Evolutionary conservation across 1,140 invertebrate genomes (phyloP), one percentile per base, ranked within the genome.

Genomic region (Euura lappo): DNA sequence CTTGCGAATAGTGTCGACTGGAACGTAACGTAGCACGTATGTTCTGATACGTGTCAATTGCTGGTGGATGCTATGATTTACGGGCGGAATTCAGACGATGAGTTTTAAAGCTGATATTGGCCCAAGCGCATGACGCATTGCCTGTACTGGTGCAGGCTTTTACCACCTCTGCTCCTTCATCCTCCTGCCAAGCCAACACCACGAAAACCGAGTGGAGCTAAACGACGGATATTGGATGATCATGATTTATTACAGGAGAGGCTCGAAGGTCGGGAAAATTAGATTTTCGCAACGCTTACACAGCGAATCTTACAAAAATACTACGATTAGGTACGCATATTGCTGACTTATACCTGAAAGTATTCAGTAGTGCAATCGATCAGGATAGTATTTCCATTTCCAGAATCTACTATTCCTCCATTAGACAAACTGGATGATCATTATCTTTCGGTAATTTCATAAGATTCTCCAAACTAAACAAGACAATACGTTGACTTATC

Each of bases 61-160:
- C 51, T 6, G 51, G 6, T n/a, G 13, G 6, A 8, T n/a, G 51
- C 51, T 8, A 60, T 60, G 28, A 60, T 60, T 60, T 11, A 60
- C 51, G 51, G 51, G 51, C 51, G 13, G 13, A 60, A n/a, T 60
- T 60, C 13, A n/a, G 6, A 6, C 5, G 10, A n/a, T 11, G 13
- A 60, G 51, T 60, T 60, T 60, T 60, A 60, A 60, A 60, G 51
- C 51, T 6, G 51, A 60, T 60, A 60, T 60, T 60, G 51, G 51
- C 51, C 51, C 10, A 60, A n/a, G 51, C 51, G 51, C 51, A 60
- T 60, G 51, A 60, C 13, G 51, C 51, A 60, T 60, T 60, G 51
- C 51, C 51, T 60, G 51, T n/a, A 60, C 51, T 60, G 28, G 28
- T 28, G 13, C 51, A 11, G 10, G 51, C 51, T 60, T 60, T 60